Evolutionary conservation across 1,140 invertebrate genomes (phyloP).

Genomic region (Laupala kohalensis): DNA sequence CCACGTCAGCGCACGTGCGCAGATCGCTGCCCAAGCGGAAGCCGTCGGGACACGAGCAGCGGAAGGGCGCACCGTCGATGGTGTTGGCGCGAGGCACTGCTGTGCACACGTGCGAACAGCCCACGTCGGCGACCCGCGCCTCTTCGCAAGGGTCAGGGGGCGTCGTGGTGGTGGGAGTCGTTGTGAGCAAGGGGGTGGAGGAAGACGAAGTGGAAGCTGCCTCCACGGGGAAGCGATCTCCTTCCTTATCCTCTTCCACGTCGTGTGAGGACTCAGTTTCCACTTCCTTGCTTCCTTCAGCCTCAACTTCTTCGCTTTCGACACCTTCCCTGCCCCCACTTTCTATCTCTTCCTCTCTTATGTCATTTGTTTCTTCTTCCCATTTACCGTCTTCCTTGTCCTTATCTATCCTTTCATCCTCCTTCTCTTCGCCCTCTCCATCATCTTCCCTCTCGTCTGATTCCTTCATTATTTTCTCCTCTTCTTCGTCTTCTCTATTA

Average conservation of each 20-base stretch:
- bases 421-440: not conserved
- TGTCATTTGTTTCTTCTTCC: too few relatives aligned
- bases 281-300: too few relatives aligned
- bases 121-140: slow-evolving; percentile 13
- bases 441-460: not conserved
- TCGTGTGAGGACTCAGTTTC: too few relatives aligned
- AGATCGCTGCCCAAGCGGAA: slow-evolving; percentile 29
- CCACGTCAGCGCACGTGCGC: slow-evolving; percentile 33
- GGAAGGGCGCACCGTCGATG: slow-evolving; percentile 37
- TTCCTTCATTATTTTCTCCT: too few relatives aligned
- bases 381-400: not conserved
- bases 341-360: too few relatives aligned
- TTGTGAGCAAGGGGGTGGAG: not conserved
- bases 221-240: too few relatives aligned
- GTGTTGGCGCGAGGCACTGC: slow-evolving; percentile 34
- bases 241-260: too few relatives aligned
- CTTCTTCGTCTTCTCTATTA: too few relatives aligned
- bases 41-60: slow-evolving; percentile 35
- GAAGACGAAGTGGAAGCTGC: not conserved
- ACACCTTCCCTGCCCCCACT: too few relatives aligned
- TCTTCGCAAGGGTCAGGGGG: slow-evolving; percentile 22
- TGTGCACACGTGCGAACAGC: slow-evolving; percentile 30
- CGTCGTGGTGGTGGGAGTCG: not conserved
- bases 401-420: not conserved
- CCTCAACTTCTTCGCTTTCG: too few relatives aligned